Percentiles rank a stretch among this genome's conserved stretches.
phyloP scores from a whole-genome alignment of 2,113 vertebrate genomes.

The Forbesichthys agassizii region DNA sequence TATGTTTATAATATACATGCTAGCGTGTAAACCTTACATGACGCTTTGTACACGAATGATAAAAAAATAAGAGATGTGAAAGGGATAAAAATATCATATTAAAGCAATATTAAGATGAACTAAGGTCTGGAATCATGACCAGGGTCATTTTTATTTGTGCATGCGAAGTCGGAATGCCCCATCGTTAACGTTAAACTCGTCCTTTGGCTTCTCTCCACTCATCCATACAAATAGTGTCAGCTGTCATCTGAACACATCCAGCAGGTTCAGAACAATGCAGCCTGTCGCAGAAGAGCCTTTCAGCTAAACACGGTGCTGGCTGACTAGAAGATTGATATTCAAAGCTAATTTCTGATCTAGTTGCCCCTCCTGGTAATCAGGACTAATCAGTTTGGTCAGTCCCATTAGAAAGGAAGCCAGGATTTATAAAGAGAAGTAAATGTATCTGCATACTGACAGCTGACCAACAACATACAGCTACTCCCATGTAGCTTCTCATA shows the following conservation, averaged over 20 bases:
- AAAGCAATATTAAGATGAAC: slow-evolving; percentile 46
- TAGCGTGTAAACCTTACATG: slow-evolving; percentile 39
- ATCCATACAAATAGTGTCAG: slow-evolving; percentile 48
- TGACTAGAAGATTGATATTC: too few relatives aligned
- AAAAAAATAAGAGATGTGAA: slow-evolving; percentile 20
- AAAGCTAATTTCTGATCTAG: too few relatives aligned
- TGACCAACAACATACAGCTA: slow-evolving; percentile 1
- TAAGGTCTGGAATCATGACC: slow-evolving; percentile 48
- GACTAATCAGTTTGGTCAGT: slow-evolving; percentile 6
- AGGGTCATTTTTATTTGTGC: slow-evolving; percentile 62
- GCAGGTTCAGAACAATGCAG: neutral
- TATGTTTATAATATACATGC: slow-evolving; percentile 48
- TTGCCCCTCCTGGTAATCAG: too few relatives aligned
- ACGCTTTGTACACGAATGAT: slow-evolving; percentile 52
- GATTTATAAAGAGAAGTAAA: slow-evolving; percentile 2
- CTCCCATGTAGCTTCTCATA: slow-evolving; percentile 26
- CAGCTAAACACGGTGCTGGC: too few relatives aligned
- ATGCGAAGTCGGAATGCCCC: slow-evolving; percentile 46
- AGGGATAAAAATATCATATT: slow-evolving; percentile 22
- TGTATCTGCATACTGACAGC: neutral
- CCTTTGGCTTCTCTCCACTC: slow-evolving; percentile 70
- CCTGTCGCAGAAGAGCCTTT: too few relatives aligned
- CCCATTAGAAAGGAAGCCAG: neutral
- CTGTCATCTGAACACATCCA: slow-evolving; percentile 24
- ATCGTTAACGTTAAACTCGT: slow-evolving; percentile 48